Conservation (phyloP, 2,797 vertebrate genomes). For the Odontamblyopus lacepedii region DNA sequence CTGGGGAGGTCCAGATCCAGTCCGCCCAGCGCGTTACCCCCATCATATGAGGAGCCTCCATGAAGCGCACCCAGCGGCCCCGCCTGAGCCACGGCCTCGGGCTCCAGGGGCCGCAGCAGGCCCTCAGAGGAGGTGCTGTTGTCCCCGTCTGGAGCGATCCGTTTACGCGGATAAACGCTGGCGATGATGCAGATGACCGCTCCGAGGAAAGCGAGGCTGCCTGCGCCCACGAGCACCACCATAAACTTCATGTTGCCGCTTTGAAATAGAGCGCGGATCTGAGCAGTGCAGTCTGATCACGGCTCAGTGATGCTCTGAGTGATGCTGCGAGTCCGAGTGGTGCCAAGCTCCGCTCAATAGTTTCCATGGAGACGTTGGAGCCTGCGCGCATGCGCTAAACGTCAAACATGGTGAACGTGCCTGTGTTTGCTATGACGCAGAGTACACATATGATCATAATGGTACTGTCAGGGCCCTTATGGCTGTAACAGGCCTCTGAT, state of each 20-base stretch:
- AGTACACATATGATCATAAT: neutral
- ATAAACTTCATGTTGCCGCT: conserved; percentile 88
- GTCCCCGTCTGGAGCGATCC: conserved; percentile 66
- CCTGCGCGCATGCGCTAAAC: conserved; percentile 55
- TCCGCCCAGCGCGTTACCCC: conserved; percentile 64
- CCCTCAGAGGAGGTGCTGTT: conserved; percentile 81
- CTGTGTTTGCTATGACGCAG: neutral
- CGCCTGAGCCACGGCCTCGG: conserved; percentile 75
- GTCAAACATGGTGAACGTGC: conserved; percentile 28
- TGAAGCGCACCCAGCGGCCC: conserved; percentile 85
- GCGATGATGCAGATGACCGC: conserved; percentile 94
- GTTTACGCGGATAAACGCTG: conserved; percentile 89
- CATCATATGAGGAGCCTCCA: conserved; percentile 76
- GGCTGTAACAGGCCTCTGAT: too few relatives aligned
- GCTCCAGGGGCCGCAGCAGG: conserved; percentile 61
- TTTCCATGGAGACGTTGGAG: conserved; percentile 73
- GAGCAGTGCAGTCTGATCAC: neutral
- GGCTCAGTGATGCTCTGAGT: conserved; percentile 17
- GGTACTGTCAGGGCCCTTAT: too few relatives aligned
- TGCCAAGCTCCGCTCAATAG: conserved; percentile 76
- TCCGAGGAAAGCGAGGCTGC: conserved; percentile 91
- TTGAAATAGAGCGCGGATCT: neutral
- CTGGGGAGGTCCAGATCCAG: conserved; percentile 75
- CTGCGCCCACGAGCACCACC: conserved; percentile 90
- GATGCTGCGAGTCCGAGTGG: conserved; percentile 44